Evolutionary conservation across 2,888 invertebrate genomes (phyloP).

Genomic region (Lottia scabra): DNA sequence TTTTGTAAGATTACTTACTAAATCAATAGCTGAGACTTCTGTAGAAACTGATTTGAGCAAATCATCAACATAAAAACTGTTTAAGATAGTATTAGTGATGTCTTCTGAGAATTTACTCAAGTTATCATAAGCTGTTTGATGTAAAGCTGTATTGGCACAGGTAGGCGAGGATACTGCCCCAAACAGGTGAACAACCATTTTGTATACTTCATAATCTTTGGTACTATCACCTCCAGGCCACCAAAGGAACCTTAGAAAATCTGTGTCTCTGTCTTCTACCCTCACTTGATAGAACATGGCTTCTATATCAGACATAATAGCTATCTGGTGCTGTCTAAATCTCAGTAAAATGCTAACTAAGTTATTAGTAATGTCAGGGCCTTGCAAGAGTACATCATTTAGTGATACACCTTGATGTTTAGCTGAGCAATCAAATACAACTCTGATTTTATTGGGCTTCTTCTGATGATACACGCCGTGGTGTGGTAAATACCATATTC

Average conservation of each 20-base stretch:
- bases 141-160: conserved; percentile 15
- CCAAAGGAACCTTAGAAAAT: conserved; percentile 24
- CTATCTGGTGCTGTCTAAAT: conserved; percentile 25
- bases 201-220: conserved; percentile 7
- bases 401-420: conserved; percentile 18
- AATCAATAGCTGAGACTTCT: conserved; percentile 1
- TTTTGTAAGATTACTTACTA: not conserved
- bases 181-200: conserved; percentile 18
- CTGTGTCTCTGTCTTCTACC: conserved; percentile 20
- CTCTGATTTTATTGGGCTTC: conserved; percentile 29
- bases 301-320: conserved; percentile 28
- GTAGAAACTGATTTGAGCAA: conserved; percentile 9
- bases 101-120: too few species aligned
- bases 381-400: conserved; percentile 27
- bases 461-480: conserved; percentile 30
- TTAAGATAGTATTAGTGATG: not conserved
- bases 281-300: conserved; percentile 29
- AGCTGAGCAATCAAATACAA: conserved; percentile 31
- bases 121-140: conserved; percentile 4
- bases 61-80: conserved; percentile 28
- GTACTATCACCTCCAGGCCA: not conserved
- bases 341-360: conserved; percentile 25
- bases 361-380: conserved; percentile 27
- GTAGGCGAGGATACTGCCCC: conserved; percentile 13
- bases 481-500: conserved; percentile 33